Conservation (phyloP, 1,140 invertebrate species). For the Zaprionus davidi region DNA sequence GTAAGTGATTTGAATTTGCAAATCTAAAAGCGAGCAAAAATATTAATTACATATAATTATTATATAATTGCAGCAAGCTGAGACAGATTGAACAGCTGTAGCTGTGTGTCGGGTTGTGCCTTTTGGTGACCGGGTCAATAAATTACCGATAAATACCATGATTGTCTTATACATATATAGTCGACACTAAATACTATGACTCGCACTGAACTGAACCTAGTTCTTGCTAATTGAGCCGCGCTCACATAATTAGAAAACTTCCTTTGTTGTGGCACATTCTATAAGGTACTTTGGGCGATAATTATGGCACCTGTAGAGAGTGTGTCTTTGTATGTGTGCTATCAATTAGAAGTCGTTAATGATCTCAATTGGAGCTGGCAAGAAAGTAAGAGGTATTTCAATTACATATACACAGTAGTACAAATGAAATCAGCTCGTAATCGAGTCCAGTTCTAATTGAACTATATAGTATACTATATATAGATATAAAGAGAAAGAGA, state of each 20-base stretch:
- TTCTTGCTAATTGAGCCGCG: not conserved
- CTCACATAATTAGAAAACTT: constrained; percentile 6
- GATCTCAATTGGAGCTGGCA: constrained; percentile 8
- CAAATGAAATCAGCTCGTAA: constrained; percentile 13
- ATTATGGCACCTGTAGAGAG: constrained; percentile 31
- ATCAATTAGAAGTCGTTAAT: constrained; percentile 24
- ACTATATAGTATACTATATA: not conserved
- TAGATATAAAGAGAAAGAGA: not conserved
- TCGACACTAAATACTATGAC: not conserved
- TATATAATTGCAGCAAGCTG: constrained; percentile 26
- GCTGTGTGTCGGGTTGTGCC: constrained; percentile 4
- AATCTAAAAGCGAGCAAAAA: constrained; percentile 13
- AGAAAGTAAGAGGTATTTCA: constrained; percentile 27
- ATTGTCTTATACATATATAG: constrained; percentile 1
- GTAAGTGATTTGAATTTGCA: constrained; percentile 3
- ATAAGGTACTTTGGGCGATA: constrained; percentile 13
- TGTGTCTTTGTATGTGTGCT: constrained; percentile 1
- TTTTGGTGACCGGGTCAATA: constrained; percentile 33
- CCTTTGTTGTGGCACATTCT: not conserved
- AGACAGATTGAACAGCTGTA: constrained; percentile 19
- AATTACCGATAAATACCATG: constrained; percentile 53
- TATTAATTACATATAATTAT: constrained; percentile 55
- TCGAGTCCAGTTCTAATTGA: not conserved
- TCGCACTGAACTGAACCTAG: not conserved
- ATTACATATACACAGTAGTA: not conserved